These are phyloP conservation scores for Hypsibius dujardini DNA, from an alignment of 1,140 invertebrate species.

Conservation along the genomic window DNA sequence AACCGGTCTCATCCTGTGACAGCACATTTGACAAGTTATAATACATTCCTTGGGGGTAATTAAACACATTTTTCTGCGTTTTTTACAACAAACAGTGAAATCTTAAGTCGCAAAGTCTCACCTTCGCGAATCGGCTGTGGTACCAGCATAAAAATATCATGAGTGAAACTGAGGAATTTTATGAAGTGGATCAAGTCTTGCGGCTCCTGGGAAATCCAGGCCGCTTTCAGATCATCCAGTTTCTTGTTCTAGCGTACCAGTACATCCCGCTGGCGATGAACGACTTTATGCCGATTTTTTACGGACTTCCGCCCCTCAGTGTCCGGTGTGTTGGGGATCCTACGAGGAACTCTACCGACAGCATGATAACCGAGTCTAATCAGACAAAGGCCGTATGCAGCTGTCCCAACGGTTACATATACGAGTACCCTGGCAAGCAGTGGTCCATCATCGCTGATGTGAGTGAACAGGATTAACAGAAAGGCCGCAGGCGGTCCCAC, in stretches of 20 bases:
- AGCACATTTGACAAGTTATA: too few species aligned
- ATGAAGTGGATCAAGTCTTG: background rate
- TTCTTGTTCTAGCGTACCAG: background rate
- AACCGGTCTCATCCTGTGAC: too few species aligned
- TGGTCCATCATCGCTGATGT: slow-evolving; percentile 16
- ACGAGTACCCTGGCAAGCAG: background rate
- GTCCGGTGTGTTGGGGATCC: background rate
- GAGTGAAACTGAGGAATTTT: too few species aligned
- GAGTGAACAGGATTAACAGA: background rate
- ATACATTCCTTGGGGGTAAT: too few species aligned
- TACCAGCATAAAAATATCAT: too few species aligned
- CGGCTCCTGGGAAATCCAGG: slow-evolving; percentile 9
- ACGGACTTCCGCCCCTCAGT: background rate
- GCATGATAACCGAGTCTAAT: too few species aligned
- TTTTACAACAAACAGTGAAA: too few species aligned
- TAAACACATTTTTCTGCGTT: too few species aligned
- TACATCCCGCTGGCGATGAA: slow-evolving; percentile 1
- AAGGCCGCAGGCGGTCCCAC: background rate
- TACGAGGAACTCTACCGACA: background rate
- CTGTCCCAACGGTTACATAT: background rate
- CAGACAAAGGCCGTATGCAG: too few species aligned
- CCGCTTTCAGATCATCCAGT: slow-evolving; percentile 10
- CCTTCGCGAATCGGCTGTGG: too few species aligned
- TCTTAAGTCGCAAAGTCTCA: too few species aligned
- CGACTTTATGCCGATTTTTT: slow-evolving; percentile 10